Evolutionary conservation across 1,140 invertebrate species (phyloP).

Genomic region (Sweltsa coloradensis): DNA sequence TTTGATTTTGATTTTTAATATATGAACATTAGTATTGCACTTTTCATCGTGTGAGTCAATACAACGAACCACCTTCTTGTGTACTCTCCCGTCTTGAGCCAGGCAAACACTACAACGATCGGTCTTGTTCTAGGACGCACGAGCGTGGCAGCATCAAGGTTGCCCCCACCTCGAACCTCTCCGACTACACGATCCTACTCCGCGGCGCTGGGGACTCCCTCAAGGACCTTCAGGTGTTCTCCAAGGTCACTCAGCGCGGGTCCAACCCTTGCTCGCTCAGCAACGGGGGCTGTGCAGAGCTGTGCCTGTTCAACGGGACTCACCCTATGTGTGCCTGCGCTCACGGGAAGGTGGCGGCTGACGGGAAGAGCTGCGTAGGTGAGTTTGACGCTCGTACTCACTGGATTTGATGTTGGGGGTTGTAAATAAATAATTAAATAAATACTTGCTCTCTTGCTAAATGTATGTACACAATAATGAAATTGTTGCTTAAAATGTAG

Average conservation of each 20-base stretch:
- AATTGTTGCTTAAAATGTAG: no score
- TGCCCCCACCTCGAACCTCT: slow-evolving; percentile 45
- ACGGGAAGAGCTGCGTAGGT: slow-evolving; percentile 50
- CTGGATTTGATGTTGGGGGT: no score
- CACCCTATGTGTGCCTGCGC: slow-evolving; percentile 56
- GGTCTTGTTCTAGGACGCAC: slow-evolving; percentile 38
- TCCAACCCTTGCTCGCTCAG: slow-evolving; percentile 51
- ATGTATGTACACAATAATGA: no score
- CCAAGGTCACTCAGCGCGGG: slow-evolving; percentile 39
- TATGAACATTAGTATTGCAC: no score
- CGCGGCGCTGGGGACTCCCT: slow-evolving; percentile 49
- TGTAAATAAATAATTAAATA: no score
- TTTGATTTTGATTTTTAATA: no score
- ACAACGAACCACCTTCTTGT: no score
- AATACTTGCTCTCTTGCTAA: no score
- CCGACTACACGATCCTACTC: slow-evolving; percentile 38
- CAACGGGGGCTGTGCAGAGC: slow-evolving; percentile 66
- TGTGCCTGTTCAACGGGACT: slow-evolving; percentile 66
- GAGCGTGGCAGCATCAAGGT: slow-evolving; percentile 50
- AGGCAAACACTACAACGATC: no score
- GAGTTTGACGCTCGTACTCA: no score
- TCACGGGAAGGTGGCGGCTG: slow-evolving; percentile 49
- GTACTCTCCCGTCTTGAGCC: no score
- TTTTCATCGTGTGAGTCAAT: no score
- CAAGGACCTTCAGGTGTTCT: slow-evolving; percentile 55